Evolutionary conservation across 92 coral and sea anemone genomes (phyloP), one percentile per base, ranked within the genome.

Genomic region (Porites divaricata): DNA sequence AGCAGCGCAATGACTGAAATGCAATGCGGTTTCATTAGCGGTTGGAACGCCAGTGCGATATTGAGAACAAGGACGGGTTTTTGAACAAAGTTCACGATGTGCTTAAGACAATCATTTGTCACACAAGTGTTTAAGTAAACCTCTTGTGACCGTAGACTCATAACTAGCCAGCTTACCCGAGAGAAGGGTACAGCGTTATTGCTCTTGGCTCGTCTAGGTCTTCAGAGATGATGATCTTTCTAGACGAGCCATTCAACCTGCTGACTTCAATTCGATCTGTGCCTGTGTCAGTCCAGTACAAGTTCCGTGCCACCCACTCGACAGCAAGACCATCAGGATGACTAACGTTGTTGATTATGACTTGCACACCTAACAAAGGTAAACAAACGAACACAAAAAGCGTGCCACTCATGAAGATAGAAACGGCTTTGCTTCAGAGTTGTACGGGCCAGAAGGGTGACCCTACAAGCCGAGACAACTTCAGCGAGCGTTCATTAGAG

Each of bases 221-320:
- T 59, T 93, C 83, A 58, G 86, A 73, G 59, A 96, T 86, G 19
- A 96, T 83, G 2, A 92, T 91, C 87, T 89, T 90, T 70, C 99
- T 90, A 1, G 95, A 77, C 6, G 94, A 85, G 10, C 99, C 98
- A 85, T 96, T 89, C 23, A 96, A 86, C 41, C 93, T 79, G 76
- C 99, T 89, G 80, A 96, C 98, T 90, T 96, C 99, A 74, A 96
- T 96, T 75, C 98, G 80, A 79, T 96, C 95, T 86, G 88, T 94
- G 45, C 99, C 96, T 17, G 99, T 76, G 88, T 96, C 99, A 48
- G 95, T 96, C 99, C 99, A 96, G 91, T 96, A 96, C 67, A 96
- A 85, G 89, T 96, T 96, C 61, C 98, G 93, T 12, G 95, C 98
- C 56, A 96, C 87, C 98, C 98, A 96, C 74, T 96, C 99, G 2